Conservation (phyloP, 2,113 vertebrate genomes). For the Trachemys scripta region DNA sequence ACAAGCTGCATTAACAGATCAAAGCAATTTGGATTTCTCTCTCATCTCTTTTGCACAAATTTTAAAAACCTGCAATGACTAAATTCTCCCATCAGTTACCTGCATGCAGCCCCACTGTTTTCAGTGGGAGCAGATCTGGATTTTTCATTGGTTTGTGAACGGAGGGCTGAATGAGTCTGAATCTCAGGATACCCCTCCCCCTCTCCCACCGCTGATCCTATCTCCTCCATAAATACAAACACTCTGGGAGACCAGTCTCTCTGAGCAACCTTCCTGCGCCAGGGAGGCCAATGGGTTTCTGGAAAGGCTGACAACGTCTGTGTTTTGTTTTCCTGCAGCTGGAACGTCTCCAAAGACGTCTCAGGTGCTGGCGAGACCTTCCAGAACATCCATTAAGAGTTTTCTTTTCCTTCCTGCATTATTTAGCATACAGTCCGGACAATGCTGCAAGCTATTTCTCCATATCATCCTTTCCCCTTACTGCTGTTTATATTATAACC, state of each 20-base stretch:
- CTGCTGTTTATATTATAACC: constrained; percentile 36
- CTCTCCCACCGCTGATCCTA: accelerated
- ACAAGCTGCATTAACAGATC: accelerated
- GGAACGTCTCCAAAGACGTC: constrained; percentile 38
- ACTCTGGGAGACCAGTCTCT: background rate
- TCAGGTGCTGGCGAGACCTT: constrained; percentile 46
- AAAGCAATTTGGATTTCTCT: background rate
- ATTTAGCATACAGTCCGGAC: constrained; percentile 42
- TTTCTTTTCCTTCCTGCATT: constrained; percentile 71
- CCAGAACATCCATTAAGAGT: constrained; percentile 65
- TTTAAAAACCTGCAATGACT: background rate
- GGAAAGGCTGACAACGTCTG: background rate
- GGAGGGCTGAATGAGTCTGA: background rate
- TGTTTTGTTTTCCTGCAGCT: background rate
- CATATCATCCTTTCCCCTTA: constrained; percentile 44
- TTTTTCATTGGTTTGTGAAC: background rate
- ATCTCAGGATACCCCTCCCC: background rate
- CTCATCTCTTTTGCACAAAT: background rate
- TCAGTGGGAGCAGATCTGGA: background rate
- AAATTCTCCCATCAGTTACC: background rate
- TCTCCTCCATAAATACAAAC: background rate
- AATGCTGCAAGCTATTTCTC: constrained; percentile 49
- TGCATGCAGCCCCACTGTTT: background rate
- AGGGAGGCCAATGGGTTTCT: background rate
- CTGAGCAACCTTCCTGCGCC: background rate